Percentiles rank a stretch among this genome's conserved stretches.
These are phyloP conservation scores for Colius striatus DNA, from an alignment of 2,113 vertebrate genomes.

Conservation along the genomic window DNA sequence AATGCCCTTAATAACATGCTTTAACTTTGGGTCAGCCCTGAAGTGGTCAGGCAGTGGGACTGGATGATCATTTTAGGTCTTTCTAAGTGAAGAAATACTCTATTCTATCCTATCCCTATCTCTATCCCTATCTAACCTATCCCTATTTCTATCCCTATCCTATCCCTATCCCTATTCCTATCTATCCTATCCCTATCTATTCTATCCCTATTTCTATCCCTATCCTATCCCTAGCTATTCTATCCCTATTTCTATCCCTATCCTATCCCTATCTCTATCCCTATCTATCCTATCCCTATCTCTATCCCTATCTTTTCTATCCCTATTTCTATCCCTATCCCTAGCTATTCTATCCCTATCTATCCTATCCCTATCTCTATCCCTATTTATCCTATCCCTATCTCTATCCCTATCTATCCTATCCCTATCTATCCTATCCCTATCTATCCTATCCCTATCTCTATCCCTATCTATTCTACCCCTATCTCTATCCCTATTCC, in stretches of 20 bases:
- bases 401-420: background rate
- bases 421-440: no score
- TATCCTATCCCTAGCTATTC: background rate
- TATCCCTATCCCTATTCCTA: no score
- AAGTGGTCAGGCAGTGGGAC: background rate
- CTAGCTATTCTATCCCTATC: background rate
- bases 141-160: background rate
- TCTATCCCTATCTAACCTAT: no score
- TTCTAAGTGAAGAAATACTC: no score
- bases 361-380: no score
- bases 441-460: background rate
- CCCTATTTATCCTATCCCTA: background rate
- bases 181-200: no score
- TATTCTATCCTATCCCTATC: background rate
- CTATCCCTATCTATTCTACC: background rate
- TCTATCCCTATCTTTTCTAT: background rate
- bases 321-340: background rate
- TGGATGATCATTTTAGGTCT: background rate
- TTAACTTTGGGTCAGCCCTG: background rate
- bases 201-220: background rate
- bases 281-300: background rate
- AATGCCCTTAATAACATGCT: background rate
- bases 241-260: no score
- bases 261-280: no score
- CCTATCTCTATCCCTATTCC: no score